Conservation (phyloP, 2,797 vertebrate species). For the Nannoperca australis region DNA sequence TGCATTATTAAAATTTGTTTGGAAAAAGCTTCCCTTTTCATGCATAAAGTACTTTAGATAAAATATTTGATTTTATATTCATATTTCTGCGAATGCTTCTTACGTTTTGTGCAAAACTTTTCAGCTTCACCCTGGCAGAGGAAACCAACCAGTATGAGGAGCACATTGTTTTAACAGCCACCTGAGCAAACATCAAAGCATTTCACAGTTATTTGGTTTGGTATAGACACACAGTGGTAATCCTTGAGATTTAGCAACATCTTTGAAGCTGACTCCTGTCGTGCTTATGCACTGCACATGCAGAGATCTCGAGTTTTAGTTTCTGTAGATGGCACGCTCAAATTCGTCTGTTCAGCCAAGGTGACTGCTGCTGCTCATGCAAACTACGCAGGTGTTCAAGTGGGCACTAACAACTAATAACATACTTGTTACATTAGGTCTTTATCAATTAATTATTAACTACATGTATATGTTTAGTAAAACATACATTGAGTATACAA, state of each 20-base stretch:
- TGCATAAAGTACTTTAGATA: background rate
- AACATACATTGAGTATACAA: background rate
- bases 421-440: background rate
- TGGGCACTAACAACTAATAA: background rate
- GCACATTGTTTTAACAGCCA: constrained; percentile 55
- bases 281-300: constrained; percentile 34
- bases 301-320: constrained; percentile 8
- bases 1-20: background rate
- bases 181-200: constrained; percentile 60
- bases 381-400: constrained; percentile 7
- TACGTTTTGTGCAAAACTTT: constrained; percentile 13
- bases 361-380: constrained; percentile 32
- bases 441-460: constrained; percentile 1
- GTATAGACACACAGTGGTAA: constrained; percentile 49
- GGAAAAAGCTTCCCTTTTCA: constrained; percentile 2
- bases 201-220: constrained; percentile 52
- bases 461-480: background rate
- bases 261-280: constrained; percentile 52
- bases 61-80: constrained; percentile 3
- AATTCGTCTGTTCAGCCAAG: constrained; percentile 11
- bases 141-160: constrained; percentile 1
- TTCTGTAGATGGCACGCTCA: constrained; percentile 23
- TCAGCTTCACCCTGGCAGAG: constrained; percentile 11
- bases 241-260: constrained; percentile 54
- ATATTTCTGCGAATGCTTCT: background rate